Conservation (phyloP, 1,140 invertebrate genomes). For the Bombyx mori region ASM3026992v2 NC_085118.1:17407001-17407500, state of each 20-base stretch:
- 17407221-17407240: conserved; percentile 69
- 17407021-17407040: too few relatives aligned
- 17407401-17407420: not conserved
- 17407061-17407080: too few relatives aligned
- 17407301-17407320: conserved; percentile 75
- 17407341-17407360: conserved; percentile 92
- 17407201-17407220: conserved; percentile 65
- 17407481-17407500: too few relatives aligned
- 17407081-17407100: too few relatives aligned
- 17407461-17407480: too few relatives aligned
- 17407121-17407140: too few relatives aligned
- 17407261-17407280: conserved; percentile 65
- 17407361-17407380: conserved; percentile 80
- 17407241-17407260: conserved; percentile 67
- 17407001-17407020: too few relatives aligned
- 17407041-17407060: too few relatives aligned
- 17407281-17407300: conserved; percentile 24
- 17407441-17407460: too few relatives aligned
- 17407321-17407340: conserved; percentile 86
- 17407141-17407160: too few relatives aligned
- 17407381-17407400: conserved; percentile 5
- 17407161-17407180: not conserved
- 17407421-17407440: not conserved
- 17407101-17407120: too few relatives aligned
- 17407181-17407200: conserved; percentile 54